phyloP scores from a whole-genome alignment of 2,113 vertebrate species.

The Nipponia nippon region DNA sequence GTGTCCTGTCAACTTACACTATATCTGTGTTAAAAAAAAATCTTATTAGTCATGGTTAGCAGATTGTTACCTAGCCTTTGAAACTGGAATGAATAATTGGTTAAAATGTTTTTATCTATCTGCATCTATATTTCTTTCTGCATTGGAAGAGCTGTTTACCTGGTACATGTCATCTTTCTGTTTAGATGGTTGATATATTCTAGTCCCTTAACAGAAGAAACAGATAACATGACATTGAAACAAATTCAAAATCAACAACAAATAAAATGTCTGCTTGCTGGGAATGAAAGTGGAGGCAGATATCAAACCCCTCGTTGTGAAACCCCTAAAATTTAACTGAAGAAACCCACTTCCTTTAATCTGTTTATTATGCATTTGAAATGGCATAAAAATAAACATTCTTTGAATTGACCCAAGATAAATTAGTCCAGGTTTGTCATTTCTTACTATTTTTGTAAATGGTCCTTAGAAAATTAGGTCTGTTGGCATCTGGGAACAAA shows the following conservation, averaged over 20 bases:
- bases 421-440: slow-evolving; percentile 26
- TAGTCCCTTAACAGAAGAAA: not conserved
- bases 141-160: not conserved
- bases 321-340: not conserved
- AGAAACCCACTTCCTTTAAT: not conserved
- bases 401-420: slow-evolving; percentile 24
- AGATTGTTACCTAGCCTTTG: slow-evolving; percentile 18
- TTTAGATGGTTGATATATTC: slow-evolving; percentile 11
- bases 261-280: not conserved
- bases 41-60: slow-evolving; percentile 5
- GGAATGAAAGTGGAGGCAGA: not conserved
- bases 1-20: not conserved
- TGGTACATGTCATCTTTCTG: not conserved
- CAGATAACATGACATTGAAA: not conserved
- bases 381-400: slow-evolving; percentile 11
- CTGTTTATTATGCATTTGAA: slow-evolving; percentile 13
- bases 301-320: not conserved
- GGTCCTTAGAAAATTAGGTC: slow-evolving; percentile 51
- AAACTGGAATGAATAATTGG: not conserved
- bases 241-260: not conserved
- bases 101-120: not conserved
- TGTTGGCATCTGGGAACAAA: slow-evolving; percentile 60
- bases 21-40: not conserved
- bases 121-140: not conserved
- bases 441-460: slow-evolving; percentile 51